Evolutionary conservation across 2,888 invertebrate genomes (phyloP).

Genomic region (Oscheius sp.): DNA sequence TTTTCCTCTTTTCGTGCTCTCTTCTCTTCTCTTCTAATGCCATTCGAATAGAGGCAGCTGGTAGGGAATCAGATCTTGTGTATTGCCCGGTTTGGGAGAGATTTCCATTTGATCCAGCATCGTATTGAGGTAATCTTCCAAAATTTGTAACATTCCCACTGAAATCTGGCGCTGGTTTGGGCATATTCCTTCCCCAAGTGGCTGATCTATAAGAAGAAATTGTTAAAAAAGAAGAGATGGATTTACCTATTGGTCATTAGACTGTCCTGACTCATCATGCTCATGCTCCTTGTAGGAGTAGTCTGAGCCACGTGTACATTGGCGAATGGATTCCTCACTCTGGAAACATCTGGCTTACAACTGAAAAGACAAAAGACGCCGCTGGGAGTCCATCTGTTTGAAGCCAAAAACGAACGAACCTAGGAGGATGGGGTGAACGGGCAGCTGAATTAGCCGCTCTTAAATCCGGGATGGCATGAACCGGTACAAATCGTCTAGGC

Average conservation of each 20-base stretch:
- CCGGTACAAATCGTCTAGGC: slow-evolving; percentile 64
- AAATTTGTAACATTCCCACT: slow-evolving; percentile 45
- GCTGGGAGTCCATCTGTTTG: neutral
- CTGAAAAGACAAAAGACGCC: slow-evolving; percentile 1
- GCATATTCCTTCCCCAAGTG: slow-evolving; percentile 11
- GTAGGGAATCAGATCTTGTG: slow-evolving; percentile 41
- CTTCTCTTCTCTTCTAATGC: slow-evolving; percentile 67
- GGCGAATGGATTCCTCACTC: slow-evolving; percentile 28
- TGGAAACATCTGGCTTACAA: slow-evolving; percentile 16
- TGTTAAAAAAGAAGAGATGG: neutral
- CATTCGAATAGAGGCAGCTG: slow-evolving; percentile 61
- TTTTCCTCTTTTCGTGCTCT: slow-evolving; percentile 60
- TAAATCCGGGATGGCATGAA: slow-evolving; percentile 58
- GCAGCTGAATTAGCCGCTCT: slow-evolving; percentile 62
- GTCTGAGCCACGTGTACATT: slow-evolving; percentile 28
- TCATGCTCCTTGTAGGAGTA: slow-evolving; percentile 45
- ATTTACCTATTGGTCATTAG: slow-evolving; percentile 40
- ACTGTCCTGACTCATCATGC: slow-evolving; percentile 57
- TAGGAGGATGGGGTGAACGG: slow-evolving; percentile 56
- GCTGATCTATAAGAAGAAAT: neutral
- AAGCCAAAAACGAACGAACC: slow-evolving; percentile 10
- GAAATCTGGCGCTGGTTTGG: slow-evolving; percentile 12
- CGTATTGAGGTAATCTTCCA: slow-evolving; percentile 25
- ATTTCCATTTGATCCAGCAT: slow-evolving; percentile 33
- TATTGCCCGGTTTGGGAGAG: slow-evolving; percentile 28